Conservation (phyloP, 2,113 vertebrate species). For the Scomber scombrus region DNA sequence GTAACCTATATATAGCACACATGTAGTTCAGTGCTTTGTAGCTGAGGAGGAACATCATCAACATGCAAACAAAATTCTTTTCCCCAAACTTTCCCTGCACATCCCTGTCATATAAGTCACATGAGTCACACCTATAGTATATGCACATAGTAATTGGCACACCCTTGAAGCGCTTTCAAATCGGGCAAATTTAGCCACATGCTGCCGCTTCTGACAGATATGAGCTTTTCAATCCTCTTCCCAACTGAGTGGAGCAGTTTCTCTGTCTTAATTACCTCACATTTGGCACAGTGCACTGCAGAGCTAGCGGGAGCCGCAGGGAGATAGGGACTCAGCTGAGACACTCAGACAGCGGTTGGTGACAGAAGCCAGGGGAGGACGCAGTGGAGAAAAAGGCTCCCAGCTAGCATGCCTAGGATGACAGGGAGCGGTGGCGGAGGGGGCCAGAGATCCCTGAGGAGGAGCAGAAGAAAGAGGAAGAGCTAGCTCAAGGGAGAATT, state of each 20-base stretch:
- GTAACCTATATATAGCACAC: not conserved
- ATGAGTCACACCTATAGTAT: constrained; percentile 43
- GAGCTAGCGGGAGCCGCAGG: constrained; percentile 54
- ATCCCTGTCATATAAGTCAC: constrained; percentile 9
- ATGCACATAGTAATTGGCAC: constrained; percentile 55
- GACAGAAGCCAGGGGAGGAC: constrained; percentile 77
- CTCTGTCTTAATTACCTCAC: constrained; percentile 81
- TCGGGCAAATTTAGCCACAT: constrained; percentile 65
- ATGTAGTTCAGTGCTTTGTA: not conserved
- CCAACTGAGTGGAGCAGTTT: constrained; percentile 67
- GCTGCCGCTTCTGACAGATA: constrained; percentile 71
- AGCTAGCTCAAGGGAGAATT: constrained; percentile 62
- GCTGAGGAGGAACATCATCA: constrained; percentile 1
- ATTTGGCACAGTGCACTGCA: constrained; percentile 69
- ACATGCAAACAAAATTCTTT: constrained; percentile 16
- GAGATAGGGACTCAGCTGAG: constrained; percentile 66
- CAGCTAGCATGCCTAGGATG: constrained; percentile 64
- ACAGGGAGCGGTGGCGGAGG: constrained; percentile 58
- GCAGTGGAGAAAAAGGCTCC: constrained; percentile 64
- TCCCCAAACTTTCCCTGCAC: not conserved
- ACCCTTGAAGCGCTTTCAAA: constrained; percentile 57
- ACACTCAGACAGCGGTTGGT: constrained; percentile 74
- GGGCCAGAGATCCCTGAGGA: constrained; percentile 60
- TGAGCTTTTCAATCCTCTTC: constrained; percentile 65
- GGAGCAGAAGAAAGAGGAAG: constrained; percentile 68